Percentiles rank a stretch among this genome's conserved stretches.
phyloP scores from a whole-genome alignment of 2,888 invertebrate species.

The Esperia sulphurella region DNA sequence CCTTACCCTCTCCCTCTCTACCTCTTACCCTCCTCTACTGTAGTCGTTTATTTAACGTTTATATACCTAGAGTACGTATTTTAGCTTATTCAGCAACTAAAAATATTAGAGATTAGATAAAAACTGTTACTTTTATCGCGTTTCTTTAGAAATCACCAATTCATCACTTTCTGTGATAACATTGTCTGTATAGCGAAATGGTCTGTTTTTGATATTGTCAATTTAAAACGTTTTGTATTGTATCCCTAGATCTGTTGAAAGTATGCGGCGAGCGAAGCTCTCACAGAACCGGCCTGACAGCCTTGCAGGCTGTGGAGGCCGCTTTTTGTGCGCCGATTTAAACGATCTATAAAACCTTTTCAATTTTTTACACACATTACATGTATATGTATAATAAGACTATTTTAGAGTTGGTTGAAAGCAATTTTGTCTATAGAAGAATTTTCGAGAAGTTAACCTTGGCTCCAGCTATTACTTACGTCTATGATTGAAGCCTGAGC shows the following conservation, averaged over 20 bases:
- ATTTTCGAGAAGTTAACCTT: too few relatives aligned
- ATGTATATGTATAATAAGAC: not conserved
- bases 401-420: not conserved
- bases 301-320: slow-evolving; percentile 50
- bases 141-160: not conserved
- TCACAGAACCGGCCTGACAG: slow-evolving; percentile 54
- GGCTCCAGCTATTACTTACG: too few relatives aligned
- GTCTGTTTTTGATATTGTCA: too few relatives aligned
- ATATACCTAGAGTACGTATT: too few relatives aligned
- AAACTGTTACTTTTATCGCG: not conserved
- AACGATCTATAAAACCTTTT: slow-evolving; percentile 18
- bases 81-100: too few relatives aligned
- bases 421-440: not conserved
- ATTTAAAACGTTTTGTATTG: not conserved
- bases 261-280: slow-evolving; percentile 20
- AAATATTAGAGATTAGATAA: not conserved
- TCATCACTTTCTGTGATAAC: not conserved
- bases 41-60: too few relatives aligned
- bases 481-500: too few relatives aligned
- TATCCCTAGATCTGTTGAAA: slow-evolving; percentile 16
- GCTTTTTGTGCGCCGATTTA: slow-evolving; percentile 49
- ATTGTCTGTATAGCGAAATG: not conserved
- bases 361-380: not conserved
- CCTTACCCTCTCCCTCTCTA: too few relatives aligned
- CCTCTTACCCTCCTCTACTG: too few relatives aligned